Conservation (phyloP, 2,113 vertebrate genomes). For the Bambusicola thoracicus region DNA sequence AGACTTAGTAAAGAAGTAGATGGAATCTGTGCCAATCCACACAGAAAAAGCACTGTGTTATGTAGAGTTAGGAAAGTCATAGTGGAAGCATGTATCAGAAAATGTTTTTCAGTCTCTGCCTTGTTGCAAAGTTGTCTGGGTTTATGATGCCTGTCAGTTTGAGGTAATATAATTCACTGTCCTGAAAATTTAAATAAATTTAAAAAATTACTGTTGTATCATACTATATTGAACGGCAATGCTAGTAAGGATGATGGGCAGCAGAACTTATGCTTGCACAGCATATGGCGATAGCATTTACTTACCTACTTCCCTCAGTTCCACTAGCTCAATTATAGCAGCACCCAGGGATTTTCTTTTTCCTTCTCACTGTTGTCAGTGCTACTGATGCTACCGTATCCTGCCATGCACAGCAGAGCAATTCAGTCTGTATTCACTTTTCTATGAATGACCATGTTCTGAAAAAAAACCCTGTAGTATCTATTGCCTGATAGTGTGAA, state of each 20-base stretch:
- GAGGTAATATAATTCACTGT: not conserved
- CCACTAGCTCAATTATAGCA: not conserved
- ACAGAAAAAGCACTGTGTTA: not conserved
- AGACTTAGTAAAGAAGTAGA: not conserved
- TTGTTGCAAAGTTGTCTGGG: not conserved
- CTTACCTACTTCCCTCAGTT: not conserved
- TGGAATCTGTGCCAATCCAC: not conserved
- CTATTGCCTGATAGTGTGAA: not conserved
- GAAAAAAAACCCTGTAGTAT: not conserved
- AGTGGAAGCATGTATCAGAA: not conserved
- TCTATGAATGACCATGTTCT: not conserved
- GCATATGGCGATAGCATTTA: not conserved
- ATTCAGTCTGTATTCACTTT: not conserved
- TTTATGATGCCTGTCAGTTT: not conserved
- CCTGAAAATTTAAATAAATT: not conserved
- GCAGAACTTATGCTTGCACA: not conserved
- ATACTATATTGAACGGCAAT: fast-evolving
- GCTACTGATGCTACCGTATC: not conserved
- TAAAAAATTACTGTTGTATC: not conserved
- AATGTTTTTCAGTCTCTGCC: not conserved
- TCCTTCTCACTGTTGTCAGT: fast-evolving
- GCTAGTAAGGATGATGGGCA: not conserved
- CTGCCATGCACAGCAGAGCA: not conserved
- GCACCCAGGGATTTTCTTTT: not conserved
- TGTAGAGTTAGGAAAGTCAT: not conserved